Base-by-base conservation (phyloP, 2,113 vertebrate genomes). In the Pongo pygmaeus region DNA sequence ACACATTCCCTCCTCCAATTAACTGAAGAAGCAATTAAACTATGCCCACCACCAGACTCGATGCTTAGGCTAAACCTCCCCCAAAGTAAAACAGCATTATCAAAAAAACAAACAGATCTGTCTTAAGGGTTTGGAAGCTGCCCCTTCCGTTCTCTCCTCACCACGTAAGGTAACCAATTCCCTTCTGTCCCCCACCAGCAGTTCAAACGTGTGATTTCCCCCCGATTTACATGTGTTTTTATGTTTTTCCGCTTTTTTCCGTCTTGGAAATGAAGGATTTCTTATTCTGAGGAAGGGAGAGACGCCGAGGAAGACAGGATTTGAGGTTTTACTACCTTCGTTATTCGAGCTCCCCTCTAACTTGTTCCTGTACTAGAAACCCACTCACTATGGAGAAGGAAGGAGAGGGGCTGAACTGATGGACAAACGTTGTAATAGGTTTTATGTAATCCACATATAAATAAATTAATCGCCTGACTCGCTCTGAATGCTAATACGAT, bases 391-490 rank as follows among this genome's bases (percentile, higher is more conserved):
- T 27, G 64, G 40, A 69, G 79, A 27, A 38, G 61, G 27, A n/a
- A 9, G 23, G 52, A n/a, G 8, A 30, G 10, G 70, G 61, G 50
- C 22, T 5, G 90, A 57, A 23, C 78, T 3, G 92, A 74, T 1
- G 86, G 92, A 20, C 95, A 23, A 12, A 89, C 87, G 48, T 40
- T 40, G 1, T 40, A 46, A 61, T 5, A 25, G 89, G 74, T 93
- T 97, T 97, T 97, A 97, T 87, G 92, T 97, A 98, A 97, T 35
- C 95, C 96, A 84, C 88, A 50, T 30, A 91, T 55, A 81, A 90
- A 95, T 64, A 94, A 93, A 95, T 74, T 84, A 94, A 94, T 55
- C 80, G 89, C 89, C 96, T 25, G 91, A 38, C 85, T 89, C 96
- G 86, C 79, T 50, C 0, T 22, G 85, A 70, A 91, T 61, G 95